phyloP scores from a whole-genome alignment of 2,113 vertebrate species.

The Smithornis capensis region DNA sequence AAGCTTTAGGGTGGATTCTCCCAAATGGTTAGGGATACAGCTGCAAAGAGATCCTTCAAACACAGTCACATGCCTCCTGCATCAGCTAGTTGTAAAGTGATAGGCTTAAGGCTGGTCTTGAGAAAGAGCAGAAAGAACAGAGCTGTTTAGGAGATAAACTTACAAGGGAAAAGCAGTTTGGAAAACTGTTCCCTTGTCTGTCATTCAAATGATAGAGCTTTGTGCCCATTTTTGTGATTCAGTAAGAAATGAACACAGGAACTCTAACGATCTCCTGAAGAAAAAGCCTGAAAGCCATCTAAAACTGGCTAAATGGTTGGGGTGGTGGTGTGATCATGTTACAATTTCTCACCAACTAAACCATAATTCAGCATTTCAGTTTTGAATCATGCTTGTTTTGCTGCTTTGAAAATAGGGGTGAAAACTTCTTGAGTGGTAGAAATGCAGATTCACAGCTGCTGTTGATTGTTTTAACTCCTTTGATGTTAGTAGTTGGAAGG shows the following conservation, averaged over 20 bases:
- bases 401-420: slow-evolving; percentile 5
- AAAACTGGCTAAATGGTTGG: neutral
- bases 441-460: slow-evolving; percentile 49
- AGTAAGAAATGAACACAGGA: neutral
- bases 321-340: neutral
- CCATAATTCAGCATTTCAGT: neutral
- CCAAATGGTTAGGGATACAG: neutral
- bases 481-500: slow-evolving; percentile 46
- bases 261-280: neutral
- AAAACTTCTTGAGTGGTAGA: neutral
- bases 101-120: neutral
- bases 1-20: neutral
- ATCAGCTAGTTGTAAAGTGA: neutral
- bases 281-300: neutral
- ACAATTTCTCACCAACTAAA: slow-evolving; percentile 1
- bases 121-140: neutral
- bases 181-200: neutral
- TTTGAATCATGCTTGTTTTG: slow-evolving; percentile 18
- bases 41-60: neutral
- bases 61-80: neutral
- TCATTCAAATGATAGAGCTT: neutral
- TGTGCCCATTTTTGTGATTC: neutral
- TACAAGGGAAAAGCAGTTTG: neutral
- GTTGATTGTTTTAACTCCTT: slow-evolving; percentile 27
- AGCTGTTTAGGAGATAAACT: neutral